phyloP scores from a whole-genome alignment of 2,888 invertebrate species.

The Perizoma affinitatum region DNA sequence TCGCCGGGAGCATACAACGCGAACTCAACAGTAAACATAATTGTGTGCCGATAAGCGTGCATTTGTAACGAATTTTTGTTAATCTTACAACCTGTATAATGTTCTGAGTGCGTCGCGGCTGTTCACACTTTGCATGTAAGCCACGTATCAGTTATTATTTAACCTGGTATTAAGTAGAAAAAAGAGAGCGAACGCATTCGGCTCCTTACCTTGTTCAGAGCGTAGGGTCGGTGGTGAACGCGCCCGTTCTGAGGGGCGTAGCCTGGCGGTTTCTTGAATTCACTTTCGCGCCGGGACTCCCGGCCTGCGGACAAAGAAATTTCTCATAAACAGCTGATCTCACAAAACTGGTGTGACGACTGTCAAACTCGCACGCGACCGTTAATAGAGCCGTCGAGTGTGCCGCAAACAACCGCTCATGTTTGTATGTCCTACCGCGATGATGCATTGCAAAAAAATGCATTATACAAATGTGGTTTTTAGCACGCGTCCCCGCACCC shows the following conservation, averaged over 20 bases:
- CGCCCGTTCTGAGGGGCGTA: conserved; percentile 79
- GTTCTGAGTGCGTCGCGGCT: not conserved
- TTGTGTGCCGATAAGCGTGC: conserved; percentile 41
- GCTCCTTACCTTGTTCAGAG: conserved; percentile 69
- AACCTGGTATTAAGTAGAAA: conserved; percentile 40
- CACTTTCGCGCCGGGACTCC: conserved; percentile 81
- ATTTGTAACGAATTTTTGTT: conserved; percentile 44
- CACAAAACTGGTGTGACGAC: conserved; percentile 29
- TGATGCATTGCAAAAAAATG: conserved; percentile 33
- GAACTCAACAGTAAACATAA: conserved; percentile 48
- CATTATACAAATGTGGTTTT: conserved; percentile 27
- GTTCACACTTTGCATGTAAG: conserved; percentile 42
- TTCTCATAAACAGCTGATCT: conserved; percentile 23
- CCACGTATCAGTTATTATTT: conserved; percentile 54
- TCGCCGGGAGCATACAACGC: conserved; percentile 37
- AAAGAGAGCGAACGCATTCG: conserved; percentile 35
- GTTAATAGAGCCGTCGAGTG: conserved; percentile 23
- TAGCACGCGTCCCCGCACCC: conserved; percentile 30
- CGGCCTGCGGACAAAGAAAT: conserved; percentile 66
- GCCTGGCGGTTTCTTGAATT: conserved; percentile 86
- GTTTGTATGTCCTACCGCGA: conserved; percentile 17
- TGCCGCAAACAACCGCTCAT: conserved; percentile 30
- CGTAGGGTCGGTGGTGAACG: conserved; percentile 72
- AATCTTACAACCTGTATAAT: conserved; percentile 36
- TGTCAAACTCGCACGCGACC: conserved; percentile 30